Percentiles rank a stretch among this genome's conserved stretches.
These are phyloP conservation scores for Dromiciops gliroides DNA, from an alignment of 2,113 vertebrate genomes.

Conservation along the genomic window DNA sequence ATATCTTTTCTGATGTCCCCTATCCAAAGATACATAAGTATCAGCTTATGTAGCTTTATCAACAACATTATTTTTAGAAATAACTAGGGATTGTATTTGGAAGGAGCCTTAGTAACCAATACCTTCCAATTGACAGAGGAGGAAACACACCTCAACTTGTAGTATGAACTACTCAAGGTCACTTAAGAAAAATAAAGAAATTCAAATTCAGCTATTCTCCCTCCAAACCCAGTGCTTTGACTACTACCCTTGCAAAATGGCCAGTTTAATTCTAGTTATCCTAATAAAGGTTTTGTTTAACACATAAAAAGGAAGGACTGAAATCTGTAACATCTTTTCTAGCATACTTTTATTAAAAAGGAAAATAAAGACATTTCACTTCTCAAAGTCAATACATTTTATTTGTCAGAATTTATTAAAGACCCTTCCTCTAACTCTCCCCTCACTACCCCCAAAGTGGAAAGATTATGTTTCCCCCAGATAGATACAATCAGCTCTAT, in stretches of 20 bases:
- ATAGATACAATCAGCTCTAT: not conserved
- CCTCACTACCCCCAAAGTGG: not conserved
- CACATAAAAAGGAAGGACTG: not conserved
- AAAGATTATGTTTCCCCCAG: not conserved
- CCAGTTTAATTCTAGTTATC: conserved; percentile 16
- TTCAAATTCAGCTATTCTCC: not conserved
- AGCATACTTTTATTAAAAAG: conserved; percentile 20
- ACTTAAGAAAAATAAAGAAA: not conserved
- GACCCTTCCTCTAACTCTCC: not conserved
- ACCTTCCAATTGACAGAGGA: not conserved
- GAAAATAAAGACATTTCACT: not conserved
- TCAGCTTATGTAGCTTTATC: not conserved
- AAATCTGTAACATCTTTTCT: not conserved
- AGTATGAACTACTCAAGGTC: not conserved
- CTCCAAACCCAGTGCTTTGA: conserved; percentile 3
- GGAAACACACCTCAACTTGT: not conserved
- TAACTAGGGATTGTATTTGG: not conserved
- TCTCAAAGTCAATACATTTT: conserved; percentile 29
- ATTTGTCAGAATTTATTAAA: not conserved
- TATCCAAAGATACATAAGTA: not conserved
- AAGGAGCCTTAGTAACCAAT: not conserved
- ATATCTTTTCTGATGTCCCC: not conserved
- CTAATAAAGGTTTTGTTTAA: conserved; percentile 19
- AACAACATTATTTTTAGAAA: not conserved
- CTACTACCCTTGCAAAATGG: conserved; percentile 2